Evolutionary conservation across 2,888 invertebrate species (phyloP), one percentile per base, ranked within the genome.

Genomic region (Cryptops parisi): DNA sequence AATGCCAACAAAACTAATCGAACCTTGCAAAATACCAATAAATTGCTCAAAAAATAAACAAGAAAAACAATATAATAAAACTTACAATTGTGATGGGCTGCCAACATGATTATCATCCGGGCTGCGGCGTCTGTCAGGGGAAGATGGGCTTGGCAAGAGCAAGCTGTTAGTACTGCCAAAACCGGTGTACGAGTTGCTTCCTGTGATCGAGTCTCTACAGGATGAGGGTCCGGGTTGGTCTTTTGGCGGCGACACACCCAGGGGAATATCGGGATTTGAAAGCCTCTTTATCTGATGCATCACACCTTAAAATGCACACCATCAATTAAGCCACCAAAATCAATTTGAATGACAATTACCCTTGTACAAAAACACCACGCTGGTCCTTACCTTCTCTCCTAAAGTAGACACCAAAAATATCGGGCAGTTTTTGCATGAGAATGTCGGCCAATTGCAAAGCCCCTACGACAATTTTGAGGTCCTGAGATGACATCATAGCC

Each of bases 361-460:
- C 17, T 41, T 41, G 17, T 41, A 41, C 5, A 17, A 17, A 41
- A 41, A 41, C 38, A n/a, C 33, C 43, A 12, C 43, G 17, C 9
- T 41, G 43, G 33, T 55, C 19, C 45, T 57, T 55, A 66, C 97
- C 97, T 74, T 98, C 97, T 58, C 96, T 80, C 12, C 91, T 80
- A 72, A 98, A 98, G 74, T 93, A 91, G 55, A 88, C 83, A 47
- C 84, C 85, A 74, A 97, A 98, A 54, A 94, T 83, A 59, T 93
- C 86, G 0, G 96, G 93, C 62, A 98, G 72, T 65, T 96, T 93
- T 69, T 88, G 85, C 88, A 97, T 93, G 57, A 98, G 73, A 62
- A 97, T 89, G 70, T 91, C 89, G 3, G 93, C 91, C 79, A 98
- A 85, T 73, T 98, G 97, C 50, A 97, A 74, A 41, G 96, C 93